Evolutionary conservation across 2,113 vertebrate species (phyloP).

Genomic region (Nannobrachium achirus): DNA sequence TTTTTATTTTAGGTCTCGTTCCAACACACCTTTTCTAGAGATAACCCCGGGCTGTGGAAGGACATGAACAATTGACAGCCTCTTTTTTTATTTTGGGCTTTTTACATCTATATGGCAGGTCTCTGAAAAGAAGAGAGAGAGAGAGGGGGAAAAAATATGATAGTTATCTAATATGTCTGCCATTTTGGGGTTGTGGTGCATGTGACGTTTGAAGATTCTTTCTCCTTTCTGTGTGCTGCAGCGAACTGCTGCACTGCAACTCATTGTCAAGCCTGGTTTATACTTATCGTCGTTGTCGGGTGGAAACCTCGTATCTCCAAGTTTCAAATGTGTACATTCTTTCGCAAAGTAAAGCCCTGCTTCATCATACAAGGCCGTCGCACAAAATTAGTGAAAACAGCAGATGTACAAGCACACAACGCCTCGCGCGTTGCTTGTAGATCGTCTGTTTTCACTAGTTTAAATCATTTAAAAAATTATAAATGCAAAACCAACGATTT

Average conservation of each 20-base stretch:
- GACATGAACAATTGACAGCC: conserved; percentile 52
- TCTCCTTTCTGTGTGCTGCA: conserved; percentile 69
- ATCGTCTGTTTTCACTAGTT: too few species aligned
- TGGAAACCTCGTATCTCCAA: too few species aligned
- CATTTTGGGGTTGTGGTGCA: conserved; percentile 80
- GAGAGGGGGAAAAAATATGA: conserved; percentile 30
- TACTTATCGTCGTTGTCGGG: too few species aligned
- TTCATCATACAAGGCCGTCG: too few species aligned
- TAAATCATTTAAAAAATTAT: too few species aligned
- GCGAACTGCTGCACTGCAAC: conserved; percentile 55
- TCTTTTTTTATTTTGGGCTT: conserved; percentile 60
- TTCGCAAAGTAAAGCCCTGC: too few species aligned
- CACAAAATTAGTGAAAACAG: too few species aligned
- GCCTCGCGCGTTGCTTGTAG: too few species aligned
- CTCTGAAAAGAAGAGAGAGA: conserved; percentile 55
- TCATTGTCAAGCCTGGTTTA: conserved; percentile 25
- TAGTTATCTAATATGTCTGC: conserved; percentile 63
- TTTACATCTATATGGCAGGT: conserved; percentile 63
- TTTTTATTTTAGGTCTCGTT: conserved; percentile 70
- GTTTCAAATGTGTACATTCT: too few species aligned
- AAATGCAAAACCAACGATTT: too few species aligned
- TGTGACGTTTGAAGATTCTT: conserved; percentile 75
- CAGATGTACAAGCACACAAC: too few species aligned
- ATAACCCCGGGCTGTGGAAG: conserved; percentile 57
- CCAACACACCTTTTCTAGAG: conserved; percentile 56